Conservation (phyloP, 2,888 invertebrate species). For the Torymus tubicola region DNA sequence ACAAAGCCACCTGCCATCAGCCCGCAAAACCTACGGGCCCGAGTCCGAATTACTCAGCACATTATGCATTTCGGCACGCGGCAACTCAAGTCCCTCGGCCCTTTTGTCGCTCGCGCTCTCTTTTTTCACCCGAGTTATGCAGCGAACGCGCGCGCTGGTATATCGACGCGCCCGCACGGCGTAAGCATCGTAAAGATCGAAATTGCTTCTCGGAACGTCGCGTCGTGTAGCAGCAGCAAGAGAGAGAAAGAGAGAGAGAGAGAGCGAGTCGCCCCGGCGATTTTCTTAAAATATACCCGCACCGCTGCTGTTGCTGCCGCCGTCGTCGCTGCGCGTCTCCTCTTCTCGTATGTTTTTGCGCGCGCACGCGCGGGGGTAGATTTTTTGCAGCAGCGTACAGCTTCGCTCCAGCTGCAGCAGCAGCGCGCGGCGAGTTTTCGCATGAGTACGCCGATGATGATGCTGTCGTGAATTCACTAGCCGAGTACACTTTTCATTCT, state of each 20-base stretch:
- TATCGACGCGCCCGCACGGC: conserved; percentile 40
- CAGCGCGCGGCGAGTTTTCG: background rate
- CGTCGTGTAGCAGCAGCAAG: conserved; percentile 24
- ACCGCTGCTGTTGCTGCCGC: conserved; percentile 13
- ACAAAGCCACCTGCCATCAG: too few relatives aligned
- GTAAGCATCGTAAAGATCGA: conserved; percentile 73
- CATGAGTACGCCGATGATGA: background rate
- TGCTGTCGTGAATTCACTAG: too few relatives aligned
- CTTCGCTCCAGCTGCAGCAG: background rate
- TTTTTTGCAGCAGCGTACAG: conserved; percentile 27
- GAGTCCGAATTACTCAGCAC: too few relatives aligned
- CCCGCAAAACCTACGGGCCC: too few relatives aligned
- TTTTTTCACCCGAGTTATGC: conserved; percentile 3
- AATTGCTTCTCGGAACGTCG: conserved; percentile 71
- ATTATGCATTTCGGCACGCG: too few relatives aligned
- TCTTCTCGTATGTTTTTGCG: conserved; percentile 36
- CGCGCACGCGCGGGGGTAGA: conserved; percentile 41
- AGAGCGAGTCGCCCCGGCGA: conserved; percentile 57
- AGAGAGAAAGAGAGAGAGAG: background rate
- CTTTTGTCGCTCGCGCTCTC: conserved; percentile 9
- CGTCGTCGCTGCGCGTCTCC: background rate
- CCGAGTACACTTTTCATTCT: too few relatives aligned
- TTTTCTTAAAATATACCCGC: conserved; percentile 68
- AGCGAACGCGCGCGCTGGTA: background rate
- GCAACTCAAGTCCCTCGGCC: conserved; percentile 19